Percentiles rank a stretch among this genome's conserved stretches.
These are phyloP conservation scores for Zoroaster sp. DNA, from an alignment of 53 echinoderm and acorn worm species.

Conservation along the genomic window DNA sequence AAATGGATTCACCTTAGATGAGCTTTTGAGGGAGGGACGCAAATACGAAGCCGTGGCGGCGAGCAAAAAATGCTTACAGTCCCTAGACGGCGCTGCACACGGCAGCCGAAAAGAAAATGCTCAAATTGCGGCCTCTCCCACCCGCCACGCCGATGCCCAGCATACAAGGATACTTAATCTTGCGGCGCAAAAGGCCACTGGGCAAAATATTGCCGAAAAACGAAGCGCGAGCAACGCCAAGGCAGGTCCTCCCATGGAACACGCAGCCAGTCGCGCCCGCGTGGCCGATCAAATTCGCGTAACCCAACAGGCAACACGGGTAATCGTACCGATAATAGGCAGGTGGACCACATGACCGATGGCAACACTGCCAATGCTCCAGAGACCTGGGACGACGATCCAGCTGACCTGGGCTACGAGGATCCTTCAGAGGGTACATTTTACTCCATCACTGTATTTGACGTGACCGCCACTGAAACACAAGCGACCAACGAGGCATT, in stretches of 20 bases:
- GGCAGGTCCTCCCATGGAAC: background rate
- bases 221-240: background rate
- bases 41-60: slow-evolving; percentile 66
- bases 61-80: slow-evolving; percentile 24
- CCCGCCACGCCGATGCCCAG: slow-evolving; percentile 55
- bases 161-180: background rate
- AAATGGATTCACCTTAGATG: slow-evolving; percentile 14
- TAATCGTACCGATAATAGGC: background rate
- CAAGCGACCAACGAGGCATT: background rate
- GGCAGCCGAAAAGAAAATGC: slow-evolving; percentile 5
- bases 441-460: background rate
- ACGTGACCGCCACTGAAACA: background rate
- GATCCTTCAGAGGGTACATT: background rate
- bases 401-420: background rate
- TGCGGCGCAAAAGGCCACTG: background rate
- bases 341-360: background rate
- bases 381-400: background rate
- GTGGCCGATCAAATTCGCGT: background rate
- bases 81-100: background rate
- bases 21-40: slow-evolving; percentile 18
- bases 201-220: slow-evolving; percentile 44
- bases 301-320: background rate
- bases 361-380: background rate
- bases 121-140: slow-evolving; percentile 47
- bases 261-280: too few species aligned